These are phyloP conservation scores for Clistopyga incitator DNA, from an alignment of 2,888 invertebrate genomes.

Conservation along the genomic window DNA sequence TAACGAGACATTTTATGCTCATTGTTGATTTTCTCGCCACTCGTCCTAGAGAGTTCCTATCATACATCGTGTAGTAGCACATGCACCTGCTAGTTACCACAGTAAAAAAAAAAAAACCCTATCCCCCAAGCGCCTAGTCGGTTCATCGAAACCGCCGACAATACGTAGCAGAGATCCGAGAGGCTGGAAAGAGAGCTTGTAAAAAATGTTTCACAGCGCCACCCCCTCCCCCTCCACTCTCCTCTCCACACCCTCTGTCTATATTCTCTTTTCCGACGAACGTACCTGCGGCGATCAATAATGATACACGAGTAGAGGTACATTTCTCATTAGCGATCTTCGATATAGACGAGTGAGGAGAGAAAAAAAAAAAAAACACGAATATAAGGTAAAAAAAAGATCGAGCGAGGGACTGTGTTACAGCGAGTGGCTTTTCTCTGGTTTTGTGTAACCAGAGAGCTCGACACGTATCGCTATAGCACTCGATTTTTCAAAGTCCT, in stretches of 20 bases:
- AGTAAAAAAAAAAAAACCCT: conserved; percentile 40
- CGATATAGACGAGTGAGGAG: conserved; percentile 51
- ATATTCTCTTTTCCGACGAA: conserved; percentile 13
- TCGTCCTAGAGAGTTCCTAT: background rate
- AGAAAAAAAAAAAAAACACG: too few species aligned
- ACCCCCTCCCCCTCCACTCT: conserved; percentile 44
- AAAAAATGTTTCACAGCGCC: conserved; percentile 49
- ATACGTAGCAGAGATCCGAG: conserved; percentile 47
- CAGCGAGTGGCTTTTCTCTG: conserved; percentile 28
- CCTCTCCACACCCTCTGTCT: background rate
- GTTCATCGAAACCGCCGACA: conserved; percentile 53
- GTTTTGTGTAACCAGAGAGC: conserved; percentile 19
- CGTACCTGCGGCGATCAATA: conserved; percentile 60
- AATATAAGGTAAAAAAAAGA: conserved; percentile 2
- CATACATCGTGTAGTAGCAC: conserved; percentile 9
- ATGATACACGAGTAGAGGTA: conserved; percentile 59
- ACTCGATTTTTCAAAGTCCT: conserved; percentile 39
- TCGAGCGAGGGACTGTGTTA: background rate
- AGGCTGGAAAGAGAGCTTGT: conserved; percentile 35
- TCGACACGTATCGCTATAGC: background rate
- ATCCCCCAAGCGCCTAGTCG: conserved; percentile 30
- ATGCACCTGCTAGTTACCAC: background rate
- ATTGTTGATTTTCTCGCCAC: background rate
- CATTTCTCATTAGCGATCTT: conserved; percentile 69
- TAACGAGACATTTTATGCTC: background rate